These are phyloP conservation scores for Silurus aristotelis DNA, from an alignment of 2,797 vertebrate species.

Conservation along the genomic window DNA sequence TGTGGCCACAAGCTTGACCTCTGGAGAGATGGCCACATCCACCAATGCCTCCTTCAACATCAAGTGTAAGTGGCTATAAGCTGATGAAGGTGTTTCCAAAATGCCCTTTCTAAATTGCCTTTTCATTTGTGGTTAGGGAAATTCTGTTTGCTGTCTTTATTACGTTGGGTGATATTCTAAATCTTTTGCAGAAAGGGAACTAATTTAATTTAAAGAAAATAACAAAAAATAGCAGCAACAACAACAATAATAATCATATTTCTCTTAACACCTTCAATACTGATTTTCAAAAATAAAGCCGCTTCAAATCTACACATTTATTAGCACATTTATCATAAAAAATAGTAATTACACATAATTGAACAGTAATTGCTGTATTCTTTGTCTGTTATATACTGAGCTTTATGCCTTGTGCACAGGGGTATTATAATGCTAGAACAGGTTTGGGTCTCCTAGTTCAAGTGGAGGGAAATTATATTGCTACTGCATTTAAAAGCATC, in stretches of 20 bases:
- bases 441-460: too few relatives aligned
- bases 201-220: too few relatives aligned
- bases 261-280: too few relatives aligned
- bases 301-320: background rate
- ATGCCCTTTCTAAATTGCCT: background rate
- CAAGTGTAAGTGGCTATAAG: constrained; percentile 84
- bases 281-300: too few relatives aligned
- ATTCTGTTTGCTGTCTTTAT: background rate
- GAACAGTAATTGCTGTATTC: background rate
- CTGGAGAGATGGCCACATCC: constrained; percentile 75
- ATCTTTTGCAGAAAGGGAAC: background rate
- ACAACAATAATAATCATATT: too few relatives aligned
- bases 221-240: too few relatives aligned
- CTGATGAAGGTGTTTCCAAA: background rate
- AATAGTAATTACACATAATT: background rate
- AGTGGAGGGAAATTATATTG: too few relatives aligned
- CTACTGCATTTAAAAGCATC: too few relatives aligned
- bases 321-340: background rate
- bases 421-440: too few relatives aligned
- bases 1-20: constrained; percentile 69
- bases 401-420: background rate
- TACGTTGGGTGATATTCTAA: background rate
- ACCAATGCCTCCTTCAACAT: constrained; percentile 93
- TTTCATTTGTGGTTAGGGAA: background rate
- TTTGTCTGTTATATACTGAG: background rate